Conservation (phyloP, 2,113 vertebrate species). For the Chloropsis hardwickii region DNA sequence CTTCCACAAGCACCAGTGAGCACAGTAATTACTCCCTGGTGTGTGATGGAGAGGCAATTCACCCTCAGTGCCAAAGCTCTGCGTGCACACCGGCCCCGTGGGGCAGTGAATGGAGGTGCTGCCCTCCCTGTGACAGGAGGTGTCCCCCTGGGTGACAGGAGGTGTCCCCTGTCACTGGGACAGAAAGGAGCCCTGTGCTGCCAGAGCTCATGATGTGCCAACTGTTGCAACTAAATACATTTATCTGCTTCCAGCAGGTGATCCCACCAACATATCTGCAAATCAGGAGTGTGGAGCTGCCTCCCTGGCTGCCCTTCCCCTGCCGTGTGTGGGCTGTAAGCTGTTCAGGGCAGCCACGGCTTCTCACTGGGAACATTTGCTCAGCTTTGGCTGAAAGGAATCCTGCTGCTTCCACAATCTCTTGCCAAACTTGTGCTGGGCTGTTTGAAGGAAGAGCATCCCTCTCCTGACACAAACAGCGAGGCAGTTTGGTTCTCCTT, state of each 20-base stretch:
- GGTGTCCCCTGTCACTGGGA: neutral
- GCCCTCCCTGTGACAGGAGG: neutral
- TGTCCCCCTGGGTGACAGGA: neutral
- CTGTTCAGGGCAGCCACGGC: neutral
- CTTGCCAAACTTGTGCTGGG: neutral
- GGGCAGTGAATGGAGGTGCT: neutral
- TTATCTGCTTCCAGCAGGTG: neutral
- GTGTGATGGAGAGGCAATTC: neutral
- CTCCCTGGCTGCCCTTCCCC: neutral
- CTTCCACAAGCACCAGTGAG: neutral
- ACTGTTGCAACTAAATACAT: fast-evolving
- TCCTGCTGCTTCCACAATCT: neutral
- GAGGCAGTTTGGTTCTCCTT: neutral
- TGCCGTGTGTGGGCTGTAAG: fast-evolving
- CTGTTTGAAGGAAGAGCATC: neutral
- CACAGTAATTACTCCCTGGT: neutral
- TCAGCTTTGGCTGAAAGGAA: neutral
- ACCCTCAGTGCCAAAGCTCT: neutral
- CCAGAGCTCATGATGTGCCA: neutral
- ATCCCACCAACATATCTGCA: fast-evolving
- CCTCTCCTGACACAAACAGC: neutral
- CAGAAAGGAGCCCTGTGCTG: neutral
- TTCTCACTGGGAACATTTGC: neutral
- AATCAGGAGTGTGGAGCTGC: neutral
- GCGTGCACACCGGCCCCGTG: neutral